Evolutionary conservation across 1,140 invertebrate genomes (phyloP), one percentile per base, ranked within the genome.

Genomic region (Maconellicoccus hirsutus): DNA sequence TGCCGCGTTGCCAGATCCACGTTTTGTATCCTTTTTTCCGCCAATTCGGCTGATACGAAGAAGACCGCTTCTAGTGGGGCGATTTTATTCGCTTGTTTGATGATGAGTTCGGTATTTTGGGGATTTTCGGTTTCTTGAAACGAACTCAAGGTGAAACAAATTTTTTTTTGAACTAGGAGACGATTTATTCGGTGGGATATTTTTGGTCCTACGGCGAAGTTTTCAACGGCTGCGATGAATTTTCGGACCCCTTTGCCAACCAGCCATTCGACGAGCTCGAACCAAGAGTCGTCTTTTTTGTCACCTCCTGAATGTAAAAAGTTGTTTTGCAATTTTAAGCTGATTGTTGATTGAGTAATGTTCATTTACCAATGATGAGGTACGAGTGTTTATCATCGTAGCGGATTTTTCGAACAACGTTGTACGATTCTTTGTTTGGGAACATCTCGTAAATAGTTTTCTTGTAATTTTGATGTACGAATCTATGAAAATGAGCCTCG

Each of bases 181-280:
- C 25, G 21, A 26, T 66, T 66, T 4, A 23, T 23, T 23, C 25
- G 10, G 21, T 66, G 25, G n/a, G 69, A 72, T 14, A 69, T 27
- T 33, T 42, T 39, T 1, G 69, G 63, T 7, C 63, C 63, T 23
- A 73, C 39, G 23, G 61, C n/a, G 26, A 70, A 70, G 59, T 73
- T 73, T 39, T 72, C 66, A 59, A 73, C 21, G 12, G 71, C 63
- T 1, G 74, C 42, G 59, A 72, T 66, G 2, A 75, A 66, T 52
- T 71, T 72, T 27, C 73, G 71, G 26, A 73, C 75, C 0, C 75
- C 75, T 72, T 74, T 69, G 14, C 19, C 22, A 0, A 73, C 61
- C 26, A 75, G 39, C 73, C 73, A 75, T 70, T 75, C 74, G 0
- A 71, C 70, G 29, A 75, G 25, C 21, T 75, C 72, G 1, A 75